Evolutionary conservation across 2,888 invertebrate genomes (phyloP).

Genomic region (Calameuta idolon): DNA sequence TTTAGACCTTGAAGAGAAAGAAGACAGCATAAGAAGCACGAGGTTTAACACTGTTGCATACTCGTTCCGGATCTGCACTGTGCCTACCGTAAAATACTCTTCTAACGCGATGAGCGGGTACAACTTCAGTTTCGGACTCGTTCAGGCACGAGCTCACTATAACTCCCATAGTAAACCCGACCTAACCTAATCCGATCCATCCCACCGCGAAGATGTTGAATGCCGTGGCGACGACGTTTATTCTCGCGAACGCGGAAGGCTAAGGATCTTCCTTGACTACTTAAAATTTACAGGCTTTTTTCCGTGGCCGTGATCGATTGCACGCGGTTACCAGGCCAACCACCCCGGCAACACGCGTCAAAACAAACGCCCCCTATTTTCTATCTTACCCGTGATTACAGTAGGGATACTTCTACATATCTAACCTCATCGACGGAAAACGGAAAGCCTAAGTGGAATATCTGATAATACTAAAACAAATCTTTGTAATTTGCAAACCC

Average conservation of each 20-base stretch:
- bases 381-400: background rate
- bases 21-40: constrained; percentile 12
- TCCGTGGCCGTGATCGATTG: constrained; percentile 56
- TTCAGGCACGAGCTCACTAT: constrained; percentile 64
- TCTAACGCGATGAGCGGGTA: constrained; percentile 59
- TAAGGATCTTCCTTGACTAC: constrained; percentile 13
- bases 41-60: constrained; percentile 11
- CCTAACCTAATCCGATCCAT: constrained; percentile 51
- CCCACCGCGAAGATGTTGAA: constrained; percentile 28
- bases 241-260: background rate
- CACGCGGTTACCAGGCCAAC: constrained; percentile 65
- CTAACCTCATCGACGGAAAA: background rate
- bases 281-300: constrained; percentile 39
- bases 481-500: background rate
- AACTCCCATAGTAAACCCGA: constrained; percentile 62
- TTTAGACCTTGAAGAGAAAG: constrained; percentile 87
- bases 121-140: constrained; percentile 62
- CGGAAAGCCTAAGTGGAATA: background rate
- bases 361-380: constrained; percentile 48
- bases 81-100: constrained; percentile 61
- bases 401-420: background rate
- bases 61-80: background rate
- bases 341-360: constrained; percentile 61
- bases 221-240: background rate
- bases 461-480: background rate